A percentile compares a stretch with the other conserved stretches of the same genome.
Evolutionary conservation across 2,888 invertebrate genomes (phyloP).

Genomic region (Unio delphinus): DNA sequence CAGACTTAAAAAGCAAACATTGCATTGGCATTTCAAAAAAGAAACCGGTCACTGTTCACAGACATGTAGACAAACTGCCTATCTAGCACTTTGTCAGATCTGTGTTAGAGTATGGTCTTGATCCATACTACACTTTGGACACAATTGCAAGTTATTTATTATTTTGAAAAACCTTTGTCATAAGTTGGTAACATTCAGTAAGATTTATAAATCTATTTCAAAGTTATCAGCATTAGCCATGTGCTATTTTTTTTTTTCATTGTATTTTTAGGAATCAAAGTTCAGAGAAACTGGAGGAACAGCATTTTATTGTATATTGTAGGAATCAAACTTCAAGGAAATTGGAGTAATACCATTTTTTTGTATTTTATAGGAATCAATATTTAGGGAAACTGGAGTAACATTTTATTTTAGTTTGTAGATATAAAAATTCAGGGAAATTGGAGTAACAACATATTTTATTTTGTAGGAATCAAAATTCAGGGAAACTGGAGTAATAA

Average conservation of each 20-base stretch:
- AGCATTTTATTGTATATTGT: conserved; percentile 70
- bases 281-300: conserved; percentile 97
- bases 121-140: no score
- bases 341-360: conserved; percentile 91
- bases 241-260: not conserved
- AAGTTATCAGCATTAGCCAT: not conserved
- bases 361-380: conserved; percentile 84
- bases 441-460: conserved; percentile 85
- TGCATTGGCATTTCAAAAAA: no score
- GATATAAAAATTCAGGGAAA: conserved; percentile 98
- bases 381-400: conserved; percentile 97
- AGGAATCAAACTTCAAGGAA: conserved; percentile 98
- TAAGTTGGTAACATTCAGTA: no score
- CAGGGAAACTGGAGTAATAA: conserved; percentile 95
- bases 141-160: no score
- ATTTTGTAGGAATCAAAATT: conserved; percentile 91
- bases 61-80: no score
- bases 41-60: no score
- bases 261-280: conserved; percentile 85
- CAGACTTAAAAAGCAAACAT: no score
- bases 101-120: no score
- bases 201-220: not conserved
- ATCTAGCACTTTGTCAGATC: no score
- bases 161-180: no score
- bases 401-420: conserved; percentile 74